A percentile compares a stretch with the other conserved stretches of the same genome.
Conservation (phyloP, 2,888 invertebrate genomes). For the Leucoma salicis region DNA sequence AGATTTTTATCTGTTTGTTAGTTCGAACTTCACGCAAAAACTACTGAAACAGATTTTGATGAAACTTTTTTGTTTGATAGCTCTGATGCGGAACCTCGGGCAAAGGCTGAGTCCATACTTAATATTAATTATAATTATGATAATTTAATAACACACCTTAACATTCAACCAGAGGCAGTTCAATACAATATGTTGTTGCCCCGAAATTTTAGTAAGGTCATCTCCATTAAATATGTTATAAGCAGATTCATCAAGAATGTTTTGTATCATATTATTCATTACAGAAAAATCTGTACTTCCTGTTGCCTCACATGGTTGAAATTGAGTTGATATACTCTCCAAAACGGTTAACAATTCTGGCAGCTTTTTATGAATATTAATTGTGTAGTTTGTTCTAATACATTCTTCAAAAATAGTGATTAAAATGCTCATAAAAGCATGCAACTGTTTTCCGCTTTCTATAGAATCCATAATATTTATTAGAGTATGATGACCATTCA, state of each 20-base stretch:
- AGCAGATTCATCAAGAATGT: constrained; percentile 76
- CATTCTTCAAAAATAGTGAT: constrained; percentile 53
- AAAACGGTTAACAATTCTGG: constrained; percentile 46
- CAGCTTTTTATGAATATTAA: constrained; percentile 40
- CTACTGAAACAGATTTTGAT: too few species aligned
- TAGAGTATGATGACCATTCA: constrained; percentile 47
- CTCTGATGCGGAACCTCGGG: too few species aligned
- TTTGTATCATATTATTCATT: constrained; percentile 87
- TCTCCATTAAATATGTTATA: constrained; percentile 39
- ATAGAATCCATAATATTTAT: constrained; percentile 73
- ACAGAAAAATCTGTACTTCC: constrained; percentile 88
- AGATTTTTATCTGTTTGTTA: too few species aligned
- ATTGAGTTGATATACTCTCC: constrained; percentile 60
- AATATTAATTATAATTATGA: too few species aligned
- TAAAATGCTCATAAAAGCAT: constrained; percentile 69
- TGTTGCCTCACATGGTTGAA: constrained; percentile 60
- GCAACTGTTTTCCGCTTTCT: constrained; percentile 75
- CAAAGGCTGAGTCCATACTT: too few species aligned
- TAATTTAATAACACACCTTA: constrained; percentile 77
- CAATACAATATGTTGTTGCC: constrained; percentile 85
- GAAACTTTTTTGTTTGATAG: too few species aligned
- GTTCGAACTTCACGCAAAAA: too few species aligned
- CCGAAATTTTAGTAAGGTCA: constrained; percentile 75
- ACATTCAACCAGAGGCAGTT: constrained; percentile 90
- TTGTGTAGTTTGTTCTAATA: constrained; percentile 40